These are phyloP conservation scores for Sinocyclocheilus grahami DNA, from an alignment of 2,113 vertebrate genomes.

Conservation along the genomic window DNA sequence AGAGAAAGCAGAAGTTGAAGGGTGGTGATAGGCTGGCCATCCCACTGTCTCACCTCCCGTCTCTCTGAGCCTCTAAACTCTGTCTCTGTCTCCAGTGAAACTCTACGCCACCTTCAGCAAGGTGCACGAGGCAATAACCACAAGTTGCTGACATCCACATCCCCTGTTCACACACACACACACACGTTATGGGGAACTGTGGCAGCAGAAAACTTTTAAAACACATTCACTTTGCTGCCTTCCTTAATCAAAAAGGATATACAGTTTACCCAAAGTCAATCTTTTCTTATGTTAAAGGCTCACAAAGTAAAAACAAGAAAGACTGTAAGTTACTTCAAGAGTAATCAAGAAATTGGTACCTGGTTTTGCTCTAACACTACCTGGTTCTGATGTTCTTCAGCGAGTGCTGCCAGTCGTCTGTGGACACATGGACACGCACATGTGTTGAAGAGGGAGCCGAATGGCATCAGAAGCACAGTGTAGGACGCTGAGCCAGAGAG, in stretches of 20 bases:
- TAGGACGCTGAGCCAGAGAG: neutral
- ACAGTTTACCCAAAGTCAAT: no score
- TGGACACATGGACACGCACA: neutral
- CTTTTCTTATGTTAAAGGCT: no score
- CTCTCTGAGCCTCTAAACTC: slow-evolving; percentile 25
- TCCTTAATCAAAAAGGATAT: no score
- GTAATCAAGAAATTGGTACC: neutral
- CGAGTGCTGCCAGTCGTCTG: neutral
- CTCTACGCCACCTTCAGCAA: slow-evolving; percentile 43
- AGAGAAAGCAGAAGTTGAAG: slow-evolving; percentile 46
- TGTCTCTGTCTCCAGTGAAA: slow-evolving; percentile 51
- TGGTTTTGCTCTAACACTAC: neutral
- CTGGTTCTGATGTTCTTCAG: slow-evolving; percentile 9
- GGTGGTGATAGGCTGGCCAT: slow-evolving; percentile 36
- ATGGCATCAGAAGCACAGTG: neutral
- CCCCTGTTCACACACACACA: neutral
- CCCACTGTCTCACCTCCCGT: slow-evolving; percentile 3
- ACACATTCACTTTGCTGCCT: no score
- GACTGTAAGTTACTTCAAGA: neutral
- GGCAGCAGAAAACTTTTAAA: no score
- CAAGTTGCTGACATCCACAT: slow-evolving; percentile 45
- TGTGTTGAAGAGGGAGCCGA: neutral
- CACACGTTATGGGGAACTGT: no score
- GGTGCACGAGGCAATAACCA: slow-evolving; percentile 43
- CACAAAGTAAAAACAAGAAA: neutral